Percentiles rank a stretch among this genome's conserved stretches.
These are phyloP conservation scores for Hirtodrosophila alboralis DNA, from an alignment of 2,888 invertebrate genomes.

Conservation along the genomic window DNA sequence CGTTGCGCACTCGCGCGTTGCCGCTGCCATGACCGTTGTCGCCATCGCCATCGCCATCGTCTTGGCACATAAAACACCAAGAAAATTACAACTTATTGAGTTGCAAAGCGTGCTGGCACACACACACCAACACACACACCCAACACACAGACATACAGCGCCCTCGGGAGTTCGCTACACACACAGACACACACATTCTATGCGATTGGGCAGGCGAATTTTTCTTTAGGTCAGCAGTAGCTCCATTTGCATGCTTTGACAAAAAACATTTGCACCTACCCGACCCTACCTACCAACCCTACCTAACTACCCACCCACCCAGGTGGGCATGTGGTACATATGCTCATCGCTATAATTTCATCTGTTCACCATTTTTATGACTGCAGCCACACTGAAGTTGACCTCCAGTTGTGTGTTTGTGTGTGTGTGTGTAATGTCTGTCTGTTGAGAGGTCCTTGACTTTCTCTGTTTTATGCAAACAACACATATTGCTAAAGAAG, in stretches of 20 bases:
- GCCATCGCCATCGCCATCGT: slow-evolving; percentile 3
- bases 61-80: slow-evolving; percentile 58
- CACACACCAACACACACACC: slow-evolving; percentile 10
- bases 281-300: too few relatives aligned
- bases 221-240: slow-evolving; percentile 27
- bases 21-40: slow-evolving; percentile 19
- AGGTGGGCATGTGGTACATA: slow-evolving; percentile 21
- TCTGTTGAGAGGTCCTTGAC: slow-evolving; percentile 56
- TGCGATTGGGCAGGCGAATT: slow-evolving; percentile 27
- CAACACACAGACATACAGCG: slow-evolving; percentile 19
- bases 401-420: slow-evolving; percentile 21
- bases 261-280: slow-evolving; percentile 50
- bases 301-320: too few relatives aligned
- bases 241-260: slow-evolving; percentile 60
- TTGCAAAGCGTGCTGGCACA: slow-evolving; percentile 57
- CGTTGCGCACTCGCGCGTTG: slow-evolving; percentile 62
- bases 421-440: slow-evolving; percentile 5
- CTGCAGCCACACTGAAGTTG: slow-evolving; percentile 43
- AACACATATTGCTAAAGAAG: slow-evolving; percentile 6
- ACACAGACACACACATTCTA: slow-evolving; percentile 37
- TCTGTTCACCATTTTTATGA: slow-evolving; percentile 54
- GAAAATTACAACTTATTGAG: slow-evolving; percentile 77
- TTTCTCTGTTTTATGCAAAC: slow-evolving; percentile 23
- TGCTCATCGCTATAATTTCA: slow-evolving; percentile 52
- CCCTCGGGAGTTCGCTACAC: slow-evolving; percentile 53